Percentiles rank a stretch among this genome's conserved stretches.
Conservation (phyloP, 2,888 invertebrate species). For the Tachina lurida region DNA sequence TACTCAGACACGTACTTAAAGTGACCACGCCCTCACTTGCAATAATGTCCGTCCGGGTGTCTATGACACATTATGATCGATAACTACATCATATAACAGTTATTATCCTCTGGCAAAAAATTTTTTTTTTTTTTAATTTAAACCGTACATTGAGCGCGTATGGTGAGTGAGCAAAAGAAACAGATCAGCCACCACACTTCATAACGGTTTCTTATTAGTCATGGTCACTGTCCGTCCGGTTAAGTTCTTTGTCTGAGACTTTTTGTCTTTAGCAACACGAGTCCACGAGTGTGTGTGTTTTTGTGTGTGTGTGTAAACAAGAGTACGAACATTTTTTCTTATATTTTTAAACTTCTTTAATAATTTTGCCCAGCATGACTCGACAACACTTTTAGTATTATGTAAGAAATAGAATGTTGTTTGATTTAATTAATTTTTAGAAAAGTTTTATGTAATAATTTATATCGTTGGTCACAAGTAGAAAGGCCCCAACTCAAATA, state of each 20-base stretch:
- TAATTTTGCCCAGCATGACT: slow-evolving; percentile 38
- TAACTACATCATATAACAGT: slow-evolving; percentile 50
- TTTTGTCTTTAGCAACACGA: slow-evolving; percentile 44
- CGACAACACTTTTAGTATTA: slow-evolving; percentile 48
- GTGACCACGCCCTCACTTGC: slow-evolving; percentile 63
- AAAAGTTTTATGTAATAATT: slow-evolving; percentile 62
- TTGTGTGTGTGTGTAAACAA: not conserved
- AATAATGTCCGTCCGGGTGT: not conserved
- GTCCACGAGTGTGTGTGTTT: slow-evolving; percentile 7
- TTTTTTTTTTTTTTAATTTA: not conserved
- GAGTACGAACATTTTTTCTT: slow-evolving; percentile 17
- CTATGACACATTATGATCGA: slow-evolving; percentile 69
- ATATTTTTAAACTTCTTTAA: slow-evolving; percentile 51
- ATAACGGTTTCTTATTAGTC: slow-evolving; percentile 62
- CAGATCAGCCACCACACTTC: slow-evolving; percentile 11
- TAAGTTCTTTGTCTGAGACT: slow-evolving; percentile 65
- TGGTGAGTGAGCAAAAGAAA: not conserved
- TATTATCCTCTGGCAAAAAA: slow-evolving; percentile 65
- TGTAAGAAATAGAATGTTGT: slow-evolving; percentile 71
- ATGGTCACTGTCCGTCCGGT: slow-evolving; percentile 70
- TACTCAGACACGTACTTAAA: slow-evolving; percentile 16
- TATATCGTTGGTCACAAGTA: too few species aligned
- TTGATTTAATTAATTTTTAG: slow-evolving; percentile 31
- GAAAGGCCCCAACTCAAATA: too few species aligned
- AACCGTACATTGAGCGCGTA: slow-evolving; percentile 20